Base-by-base conservation (phyloP, 2,888 invertebrate species). In the Agriopis leucophaearia region DNA sequence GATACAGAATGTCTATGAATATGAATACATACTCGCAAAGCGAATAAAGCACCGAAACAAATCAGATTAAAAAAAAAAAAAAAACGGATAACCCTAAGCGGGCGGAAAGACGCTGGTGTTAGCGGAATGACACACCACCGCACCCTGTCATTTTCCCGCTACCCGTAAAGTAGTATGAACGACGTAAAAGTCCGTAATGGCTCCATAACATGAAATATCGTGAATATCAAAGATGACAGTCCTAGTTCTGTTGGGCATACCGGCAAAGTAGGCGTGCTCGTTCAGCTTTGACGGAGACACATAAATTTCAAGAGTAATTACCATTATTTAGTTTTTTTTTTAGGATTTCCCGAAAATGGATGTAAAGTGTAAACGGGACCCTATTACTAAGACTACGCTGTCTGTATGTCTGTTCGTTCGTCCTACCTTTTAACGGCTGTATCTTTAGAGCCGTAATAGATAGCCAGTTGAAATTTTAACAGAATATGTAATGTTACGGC, bases 61-160 rank as follows among this genome's bases (percentile, higher is more conserved):
- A n/a, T n/a, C n/a, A n/a, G n/a, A n/a, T n/a, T n/a, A n/a, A n/a
- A n/a, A n/a, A n/a, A n/a, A 27, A 27, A 27, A 27, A 5, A 5
- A 27, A 5, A 4, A 27, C 27, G 3, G 27, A 27, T 27, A 27
- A 27, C 27, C 27, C 27, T 27, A 42, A 38, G 55, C 50, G 50
- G 69, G 62, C 44, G 61, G 64, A 38, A 38, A 63, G 40, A 64
- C 68, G 69, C 68, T 71, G 64, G 66, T 72, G 73, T 69, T 75
- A 76, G 68, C 73, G 69, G 16, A 73, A 76, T 75, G 74, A 74
- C 73, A 72, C 58, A 58, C 77, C 58, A 57, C 77, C 79, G 75
- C 80, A 63, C 80, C 80, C 74, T 61, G 69, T 74, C 74, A 77
- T 78, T 69, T 74, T 69, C 73, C 66, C 75, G 69, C 66, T 63